These are phyloP conservation scores for Aethina tumida DNA, from an alignment of 1,140 invertebrate genomes.

Conservation along the genomic window DNA sequence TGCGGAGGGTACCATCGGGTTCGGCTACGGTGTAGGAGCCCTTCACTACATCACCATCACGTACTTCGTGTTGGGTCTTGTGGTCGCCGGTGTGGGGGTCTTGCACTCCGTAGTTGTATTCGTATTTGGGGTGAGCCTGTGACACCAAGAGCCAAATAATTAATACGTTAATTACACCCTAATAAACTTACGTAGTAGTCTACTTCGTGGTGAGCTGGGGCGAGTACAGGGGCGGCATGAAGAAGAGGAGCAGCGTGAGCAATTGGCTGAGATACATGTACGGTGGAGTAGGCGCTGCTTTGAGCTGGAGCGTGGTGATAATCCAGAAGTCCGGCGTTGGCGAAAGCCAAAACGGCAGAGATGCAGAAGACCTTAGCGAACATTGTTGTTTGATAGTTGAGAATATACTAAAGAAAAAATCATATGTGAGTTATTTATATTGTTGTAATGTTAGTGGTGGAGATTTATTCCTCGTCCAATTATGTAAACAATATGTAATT, in stretches of 20 bases:
- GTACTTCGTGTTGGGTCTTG: constrained; percentile 47
- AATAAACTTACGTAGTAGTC: background rate
- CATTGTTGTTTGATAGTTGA: too few relatives aligned
- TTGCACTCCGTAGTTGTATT: constrained; percentile 44
- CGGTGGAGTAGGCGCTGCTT: constrained; percentile 2
- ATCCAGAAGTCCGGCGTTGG: too few relatives aligned
- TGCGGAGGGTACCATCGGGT: constrained; percentile 49
- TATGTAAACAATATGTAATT: too few relatives aligned
- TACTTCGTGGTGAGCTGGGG: background rate
- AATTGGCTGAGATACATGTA: background rate
- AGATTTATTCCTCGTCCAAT: too few relatives aligned
- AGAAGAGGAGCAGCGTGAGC: background rate
- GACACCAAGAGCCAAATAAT: background rate
- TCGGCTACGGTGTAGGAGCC: constrained; percentile 53
- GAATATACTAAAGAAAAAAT: too few relatives aligned
- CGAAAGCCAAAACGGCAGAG: too few relatives aligned
- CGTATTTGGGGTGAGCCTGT: constrained; percentile 39
- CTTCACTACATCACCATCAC: constrained; percentile 51
- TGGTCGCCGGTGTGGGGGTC: constrained; percentile 46
- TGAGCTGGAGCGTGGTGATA: constrained; percentile 4
- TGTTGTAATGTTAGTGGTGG: too few relatives aligned
- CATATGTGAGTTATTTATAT: too few relatives aligned
- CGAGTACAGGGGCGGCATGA: constrained; percentile 1
- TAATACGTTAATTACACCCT: background rate
- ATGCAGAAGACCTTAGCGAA: too few relatives aligned